Conservation (phyloP, 2,888 invertebrate genomes). For the Melanostoma scalare region DNA sequence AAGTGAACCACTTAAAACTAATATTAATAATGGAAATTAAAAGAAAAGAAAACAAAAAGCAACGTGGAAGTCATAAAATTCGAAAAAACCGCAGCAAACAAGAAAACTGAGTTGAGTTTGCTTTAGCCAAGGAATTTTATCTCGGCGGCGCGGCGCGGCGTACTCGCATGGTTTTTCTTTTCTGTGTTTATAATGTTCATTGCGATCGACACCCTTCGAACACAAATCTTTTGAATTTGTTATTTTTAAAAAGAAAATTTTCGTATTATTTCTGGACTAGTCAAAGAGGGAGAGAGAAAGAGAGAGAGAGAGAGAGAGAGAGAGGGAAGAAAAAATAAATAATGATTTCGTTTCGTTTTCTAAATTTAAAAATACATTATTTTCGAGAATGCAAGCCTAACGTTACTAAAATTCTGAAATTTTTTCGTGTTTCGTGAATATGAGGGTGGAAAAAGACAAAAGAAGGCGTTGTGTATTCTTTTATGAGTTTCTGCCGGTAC, state of each 20-base stretch:
- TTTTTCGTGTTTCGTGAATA: conserved; percentile 28
- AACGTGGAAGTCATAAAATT: conserved; percentile 12
- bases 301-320: background rate
- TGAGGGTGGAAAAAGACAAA: conserved; percentile 67
- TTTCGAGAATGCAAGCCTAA: conserved; percentile 23
- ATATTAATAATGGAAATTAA: conserved; percentile 53
- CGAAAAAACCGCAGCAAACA: conserved; percentile 12
- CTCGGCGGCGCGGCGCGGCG: background rate
- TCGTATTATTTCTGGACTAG: conserved; percentile 41
- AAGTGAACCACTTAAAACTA: conserved; percentile 68
- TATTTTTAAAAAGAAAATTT: conserved; percentile 59
- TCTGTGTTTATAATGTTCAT: conserved; percentile 2
- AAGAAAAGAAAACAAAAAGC: conserved; percentile 12
- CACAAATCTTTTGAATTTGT: conserved; percentile 52
- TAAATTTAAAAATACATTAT: conserved; percentile 55
- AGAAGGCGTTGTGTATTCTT: conserved; percentile 22
- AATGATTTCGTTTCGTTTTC: conserved; percentile 24
- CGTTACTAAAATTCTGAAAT: conserved; percentile 9
- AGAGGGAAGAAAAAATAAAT: conserved; percentile 21
- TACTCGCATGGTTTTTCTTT: background rate
- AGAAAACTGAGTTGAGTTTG: conserved; percentile 10
- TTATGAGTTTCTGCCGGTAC: background rate
- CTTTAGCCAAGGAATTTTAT: conserved; percentile 23
- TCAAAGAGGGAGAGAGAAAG: conserved; percentile 7
- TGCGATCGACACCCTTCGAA: conserved; percentile 68